A percentile compares a stretch with the other conserved stretches of the same genome.
Evolutionary conservation across 1,140 invertebrate species (phyloP).

Genomic region (Venturia canescens): DNA sequence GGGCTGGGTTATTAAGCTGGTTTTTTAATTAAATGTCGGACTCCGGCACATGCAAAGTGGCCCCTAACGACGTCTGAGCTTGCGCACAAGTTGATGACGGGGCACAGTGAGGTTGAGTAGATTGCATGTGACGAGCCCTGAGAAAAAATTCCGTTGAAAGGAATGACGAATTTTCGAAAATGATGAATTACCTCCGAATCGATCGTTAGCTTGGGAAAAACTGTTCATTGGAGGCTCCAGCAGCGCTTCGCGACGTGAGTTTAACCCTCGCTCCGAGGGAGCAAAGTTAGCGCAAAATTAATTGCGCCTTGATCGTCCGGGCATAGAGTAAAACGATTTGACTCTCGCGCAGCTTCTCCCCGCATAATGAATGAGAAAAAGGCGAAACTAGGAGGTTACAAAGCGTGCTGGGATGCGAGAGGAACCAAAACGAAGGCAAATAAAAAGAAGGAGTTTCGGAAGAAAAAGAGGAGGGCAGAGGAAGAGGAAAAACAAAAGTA

Average conservation of each 20-base stretch:
- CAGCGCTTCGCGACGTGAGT: neutral
- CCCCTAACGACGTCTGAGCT: constrained; percentile 20
- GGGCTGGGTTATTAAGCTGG: constrained; percentile 58
- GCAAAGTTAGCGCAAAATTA: constrained; percentile 29
- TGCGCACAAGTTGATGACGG: neutral
- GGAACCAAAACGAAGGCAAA: constrained; percentile 11
- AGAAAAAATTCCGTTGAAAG: neutral
- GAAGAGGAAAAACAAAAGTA: constrained; percentile 31
- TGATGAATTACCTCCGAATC: neutral
- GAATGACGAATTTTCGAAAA: neutral
- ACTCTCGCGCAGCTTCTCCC: neutral
- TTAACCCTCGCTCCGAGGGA: neutral
- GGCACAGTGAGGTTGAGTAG: constrained; percentile 21
- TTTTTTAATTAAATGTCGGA: constrained; percentile 57
- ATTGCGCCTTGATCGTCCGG: neutral
- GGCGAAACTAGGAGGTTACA: neutral
- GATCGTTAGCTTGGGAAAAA: neutral
- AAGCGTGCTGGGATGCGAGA: neutral
- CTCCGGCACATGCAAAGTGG: constrained; percentile 13
- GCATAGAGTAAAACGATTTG: neutral
- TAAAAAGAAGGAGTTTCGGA: neutral
- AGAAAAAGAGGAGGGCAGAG: constrained; percentile 9
- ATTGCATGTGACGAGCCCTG: neutral
- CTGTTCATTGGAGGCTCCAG: neutral
- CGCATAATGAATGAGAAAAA: constrained; percentile 14